Percentiles rank a stretch among this genome's conserved stretches.
These are phyloP conservation scores for Petaurus breviceps DNA, from an alignment of 2,113 vertebrate species.

Conservation along the genomic window DNA sequence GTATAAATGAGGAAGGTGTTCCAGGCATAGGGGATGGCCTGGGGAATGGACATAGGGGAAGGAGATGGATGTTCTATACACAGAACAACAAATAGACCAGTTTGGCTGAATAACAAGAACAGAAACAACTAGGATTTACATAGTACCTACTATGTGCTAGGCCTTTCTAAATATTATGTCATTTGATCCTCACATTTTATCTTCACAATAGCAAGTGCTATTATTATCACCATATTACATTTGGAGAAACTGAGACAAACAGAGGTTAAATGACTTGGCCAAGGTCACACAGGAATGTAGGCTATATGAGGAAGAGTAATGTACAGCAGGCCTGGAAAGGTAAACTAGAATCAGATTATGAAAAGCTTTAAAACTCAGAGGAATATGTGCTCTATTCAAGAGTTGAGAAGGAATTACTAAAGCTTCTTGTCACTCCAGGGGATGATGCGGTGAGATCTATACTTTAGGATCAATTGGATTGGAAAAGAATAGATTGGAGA, in stretches of 20 bases:
- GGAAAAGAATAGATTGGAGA: no score
- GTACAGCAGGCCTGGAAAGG: neutral
- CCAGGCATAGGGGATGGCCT: neutral
- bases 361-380: neutral
- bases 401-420: neutral
- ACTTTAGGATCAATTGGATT: neutral
- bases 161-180: neutral
- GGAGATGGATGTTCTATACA: neutral
- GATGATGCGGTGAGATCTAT: neutral
- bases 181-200: neutral
- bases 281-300: neutral
- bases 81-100: neutral
- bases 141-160: neutral
- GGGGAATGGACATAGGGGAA: neutral
- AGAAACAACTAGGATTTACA: neutral
- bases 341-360: no score
- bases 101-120: neutral
- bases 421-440: neutral
- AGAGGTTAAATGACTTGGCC: neutral
- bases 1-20: neutral
- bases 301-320: neutral
- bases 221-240: neutral
- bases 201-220: no score
- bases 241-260: neutral
- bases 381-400: no score